Conservation (phyloP, 1,140 invertebrate species). For the Samia ricini region DNA sequence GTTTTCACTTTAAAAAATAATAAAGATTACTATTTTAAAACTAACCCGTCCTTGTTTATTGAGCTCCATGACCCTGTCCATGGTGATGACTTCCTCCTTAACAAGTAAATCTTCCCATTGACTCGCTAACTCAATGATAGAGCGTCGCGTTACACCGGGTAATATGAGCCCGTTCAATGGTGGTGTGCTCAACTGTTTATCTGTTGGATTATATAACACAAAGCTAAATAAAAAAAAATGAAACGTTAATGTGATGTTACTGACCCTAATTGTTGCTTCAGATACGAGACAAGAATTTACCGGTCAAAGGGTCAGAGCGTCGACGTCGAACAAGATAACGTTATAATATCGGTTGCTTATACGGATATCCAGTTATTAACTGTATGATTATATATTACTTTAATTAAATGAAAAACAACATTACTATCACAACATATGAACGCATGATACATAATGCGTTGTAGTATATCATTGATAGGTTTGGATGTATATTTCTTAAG, state of each 20-base stretch:
- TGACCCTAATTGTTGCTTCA: constrained; percentile 60
- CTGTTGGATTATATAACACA: constrained; percentile 71
- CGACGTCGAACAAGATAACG: constrained; percentile 46
- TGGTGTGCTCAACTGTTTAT: constrained; percentile 95
- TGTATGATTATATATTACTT: constrained; percentile 16
- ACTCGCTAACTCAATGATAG: constrained; percentile 88
- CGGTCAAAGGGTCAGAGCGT: constrained; percentile 53
- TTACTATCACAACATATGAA: neutral
- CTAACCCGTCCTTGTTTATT: constrained; percentile 90
- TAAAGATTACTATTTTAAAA: constrained; percentile 13
- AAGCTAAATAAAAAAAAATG: constrained; percentile 22
- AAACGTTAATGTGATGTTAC: constrained; percentile 44
- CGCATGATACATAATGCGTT: neutral
- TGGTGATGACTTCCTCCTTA: constrained; percentile 90
- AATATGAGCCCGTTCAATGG: constrained; percentile 94
- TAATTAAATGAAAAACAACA: constrained; percentile 2
- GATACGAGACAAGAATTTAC: constrained; percentile 62
- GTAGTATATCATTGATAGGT: neutral
- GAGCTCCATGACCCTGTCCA: constrained; percentile 88
- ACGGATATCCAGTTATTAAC: constrained; percentile 29
- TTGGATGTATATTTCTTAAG: neutral
- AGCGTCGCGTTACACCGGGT: constrained; percentile 94
- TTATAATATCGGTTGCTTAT: constrained; percentile 38
- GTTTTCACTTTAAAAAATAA: neutral
- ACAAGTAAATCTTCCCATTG: constrained; percentile 95